Evolutionary conservation across 1,140 invertebrate genomes (phyloP), one percentile per base, ranked within the genome.

Genomic region (Zaprionus camerounensis): DNA sequence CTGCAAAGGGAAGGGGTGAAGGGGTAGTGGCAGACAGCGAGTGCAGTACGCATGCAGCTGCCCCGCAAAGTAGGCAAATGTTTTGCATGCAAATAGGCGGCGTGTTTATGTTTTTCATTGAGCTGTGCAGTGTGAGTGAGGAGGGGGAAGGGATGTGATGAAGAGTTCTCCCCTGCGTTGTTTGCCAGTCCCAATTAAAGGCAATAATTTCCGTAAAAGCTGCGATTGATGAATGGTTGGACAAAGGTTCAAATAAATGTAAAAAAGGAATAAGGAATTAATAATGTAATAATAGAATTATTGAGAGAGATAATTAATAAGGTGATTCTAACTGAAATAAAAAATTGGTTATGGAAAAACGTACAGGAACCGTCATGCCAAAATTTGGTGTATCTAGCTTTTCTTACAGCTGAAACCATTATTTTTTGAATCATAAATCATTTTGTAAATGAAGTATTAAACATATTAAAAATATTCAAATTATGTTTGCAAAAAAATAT

Each of bases 31-130:
- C 9, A 12, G 17, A 51, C 15, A 31, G 26, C n/a, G 24, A 24
- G 22, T 55, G 41, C n/a, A 20, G n/a, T 20, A 51, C 44, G 46
- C 44, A 57, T 67, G 62, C 49, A 51, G 69, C 56, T 31, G 67
- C 59, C 51, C 63, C 56, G 68, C 41, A 84, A 81, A 73, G 66
- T 72, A 59, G 71, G 51, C 62, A 71, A 67, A 76, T 79, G 64
- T 53, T 73, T 66, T 71, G 56, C 63, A 59, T 65, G 62, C 51
- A 82, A 82, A 75, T 74, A 56, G 67, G 36, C 63, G 26, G 61
- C 20, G 53, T 77, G 64, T 65, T 68, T 65, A 28, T 57, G 24
- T 57, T 65, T 71, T 62, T 65, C 58, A 56, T 66, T 53, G 24
- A 44, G 62, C 38, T 38, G 26, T 5, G 2, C 11, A 38, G 36